Base-by-base conservation (phyloP, 2,888 invertebrate species). In the Callyntrura guangdongensis region DNA sequence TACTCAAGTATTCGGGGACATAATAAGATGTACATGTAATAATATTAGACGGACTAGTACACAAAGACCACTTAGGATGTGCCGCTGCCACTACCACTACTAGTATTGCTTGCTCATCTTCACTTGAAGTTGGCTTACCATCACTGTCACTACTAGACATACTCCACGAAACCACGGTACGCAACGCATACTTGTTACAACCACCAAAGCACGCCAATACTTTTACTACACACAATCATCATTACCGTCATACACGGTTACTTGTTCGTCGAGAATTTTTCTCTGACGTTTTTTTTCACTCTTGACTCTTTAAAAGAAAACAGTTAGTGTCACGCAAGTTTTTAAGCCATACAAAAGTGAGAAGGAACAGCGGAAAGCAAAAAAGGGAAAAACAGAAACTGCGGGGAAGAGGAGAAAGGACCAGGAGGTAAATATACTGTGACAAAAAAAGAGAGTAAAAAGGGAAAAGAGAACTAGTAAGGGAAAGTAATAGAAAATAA, bases 291-390 rank as follows among this genome's bases (percentile, higher is more conserved):
- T 45, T 69, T 36, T 25, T 67, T 27, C 9, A 12, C 27, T 12
- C 22, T 22, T 1, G 61, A 47, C 49, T 49, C 49, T 25, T 49
- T 47, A 53, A 17, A 36, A 53, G 22, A 86, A 81, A 67, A 20
- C 81, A 87, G 79, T 87, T 87, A 87, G 79, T 87, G 87, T 87
- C 81, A 81, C 56, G 56, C 79, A 79, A 87, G 67, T 87, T 87
- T 74, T 79, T 79, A 87, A 87, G 79, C 67, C 64, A 20, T 27
- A 64, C 45, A 82, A 61, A 81, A 79, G 86, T 47, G 67, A 4
- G 47, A 72, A 64, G 2, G 47, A 82, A 47, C 64, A 82, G 82
- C 82, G 45, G 61, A 82, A 81, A 81, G 67, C 56, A n/a, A 81
- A 20, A 45, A 22, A 45, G 25, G 82, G 64, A 56, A 12, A 53